These are phyloP conservation scores for Zonitis immaculata DNA, from an alignment of 2,888 invertebrate species.

Conservation along the genomic window DNA sequence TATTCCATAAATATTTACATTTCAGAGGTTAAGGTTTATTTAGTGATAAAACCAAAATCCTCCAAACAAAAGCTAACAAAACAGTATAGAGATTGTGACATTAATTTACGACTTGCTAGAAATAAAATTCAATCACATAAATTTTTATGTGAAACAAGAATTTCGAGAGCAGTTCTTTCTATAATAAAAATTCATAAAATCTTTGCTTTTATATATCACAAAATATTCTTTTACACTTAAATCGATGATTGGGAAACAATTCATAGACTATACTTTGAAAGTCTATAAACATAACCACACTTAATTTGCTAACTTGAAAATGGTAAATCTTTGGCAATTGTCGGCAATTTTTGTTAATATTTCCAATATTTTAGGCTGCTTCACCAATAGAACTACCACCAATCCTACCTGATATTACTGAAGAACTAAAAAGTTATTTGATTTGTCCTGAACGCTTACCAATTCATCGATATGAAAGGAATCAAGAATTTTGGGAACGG, in stretches of 20 bases:
- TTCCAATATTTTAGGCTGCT: not conserved
- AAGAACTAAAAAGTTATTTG: slow-evolving; percentile 62
- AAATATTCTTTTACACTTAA: no score
- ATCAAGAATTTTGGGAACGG: slow-evolving; percentile 63
- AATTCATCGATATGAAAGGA: slow-evolving; percentile 65
- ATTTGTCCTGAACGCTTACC: slow-evolving; percentile 65
- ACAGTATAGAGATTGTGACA: not conserved
- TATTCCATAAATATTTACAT: slow-evolving; percentile 15
- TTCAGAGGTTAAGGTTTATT: slow-evolving; percentile 4
- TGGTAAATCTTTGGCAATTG: not conserved
- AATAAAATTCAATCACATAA: no score
- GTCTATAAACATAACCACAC: not conserved
- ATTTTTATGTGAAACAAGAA: no score
- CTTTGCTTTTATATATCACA: no score
- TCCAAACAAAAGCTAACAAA: not conserved
- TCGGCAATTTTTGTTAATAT: not conserved
- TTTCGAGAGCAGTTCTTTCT: no score
- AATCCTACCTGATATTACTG: slow-evolving; percentile 56
- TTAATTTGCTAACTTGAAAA: not conserved
- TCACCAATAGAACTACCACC: slow-evolving; percentile 27
- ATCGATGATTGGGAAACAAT: not conserved
- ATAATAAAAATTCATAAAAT: no score
- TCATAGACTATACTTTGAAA: not conserved
- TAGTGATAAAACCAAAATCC: not conserved
- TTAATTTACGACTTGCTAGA: not conserved